Conservation (phyloP, 2,797 vertebrate species). For the Syndactyla subalaris region DNA sequence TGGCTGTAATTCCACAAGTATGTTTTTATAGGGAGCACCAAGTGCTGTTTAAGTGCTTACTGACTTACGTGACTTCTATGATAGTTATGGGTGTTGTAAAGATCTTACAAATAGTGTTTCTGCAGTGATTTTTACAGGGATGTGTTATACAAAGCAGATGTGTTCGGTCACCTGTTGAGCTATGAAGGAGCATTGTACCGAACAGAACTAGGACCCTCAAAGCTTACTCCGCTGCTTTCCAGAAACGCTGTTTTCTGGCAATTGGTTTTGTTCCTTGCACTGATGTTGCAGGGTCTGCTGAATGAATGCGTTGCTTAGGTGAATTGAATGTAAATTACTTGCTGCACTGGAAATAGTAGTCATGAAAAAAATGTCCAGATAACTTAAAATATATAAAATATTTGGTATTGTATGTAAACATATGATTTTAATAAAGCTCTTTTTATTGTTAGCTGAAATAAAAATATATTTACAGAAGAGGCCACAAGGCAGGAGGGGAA, state of each 20-base stretch:
- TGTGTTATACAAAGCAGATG: background rate
- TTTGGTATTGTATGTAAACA: background rate
- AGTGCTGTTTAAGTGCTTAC: conserved; percentile 10
- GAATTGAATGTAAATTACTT: background rate
- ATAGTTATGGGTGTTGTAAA: background rate
- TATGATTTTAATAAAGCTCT: conserved; percentile 63
- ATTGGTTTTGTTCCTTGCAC: background rate
- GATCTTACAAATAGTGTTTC: background rate
- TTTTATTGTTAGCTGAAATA: conserved; percentile 51
- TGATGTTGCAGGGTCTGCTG: background rate
- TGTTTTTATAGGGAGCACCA: background rate
- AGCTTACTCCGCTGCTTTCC: background rate
- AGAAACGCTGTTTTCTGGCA: background rate
- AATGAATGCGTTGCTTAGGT: background rate
- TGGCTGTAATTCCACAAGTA: background rate
- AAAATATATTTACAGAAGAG: conserved; percentile 63
- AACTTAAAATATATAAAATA: background rate
- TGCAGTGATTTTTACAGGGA: conserved; percentile 6
- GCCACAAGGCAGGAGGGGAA: background rate
- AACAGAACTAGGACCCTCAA: background rate
- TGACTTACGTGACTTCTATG: background rate
- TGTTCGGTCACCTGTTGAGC: conserved; percentile 41
- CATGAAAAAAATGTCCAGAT: background rate
- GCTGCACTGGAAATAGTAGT: background rate
- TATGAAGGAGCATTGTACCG: background rate